Evolutionary conservation across 2,113 vertebrate species (phyloP), one percentile per base, ranked within the genome.

Genomic region (Campylorhamphus procurvoides): DNA sequence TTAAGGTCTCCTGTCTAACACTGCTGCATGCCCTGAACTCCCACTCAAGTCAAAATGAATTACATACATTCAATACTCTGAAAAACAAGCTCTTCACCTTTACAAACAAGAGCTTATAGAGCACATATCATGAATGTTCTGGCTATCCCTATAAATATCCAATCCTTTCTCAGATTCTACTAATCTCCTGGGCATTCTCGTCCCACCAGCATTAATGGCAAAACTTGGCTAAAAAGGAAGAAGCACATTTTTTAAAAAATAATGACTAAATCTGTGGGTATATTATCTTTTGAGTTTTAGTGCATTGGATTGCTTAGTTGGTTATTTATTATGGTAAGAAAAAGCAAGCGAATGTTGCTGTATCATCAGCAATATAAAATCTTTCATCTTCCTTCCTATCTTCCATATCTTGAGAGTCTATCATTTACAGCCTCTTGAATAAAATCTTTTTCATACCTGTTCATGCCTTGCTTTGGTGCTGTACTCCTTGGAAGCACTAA

Each of bases 1-100:
- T 93, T 86, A 92, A 94, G 83, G 94, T 88, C 89, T 90, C 71
- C 66, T 80, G 88, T 77, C 46, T 69, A 91, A 71, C 80, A 58
- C 37, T 59, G 47, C 79, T 88, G 72, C 76, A 59, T 1, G 12
- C 29, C 55, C 76, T 83, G 79, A 94, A 84, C 88, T 92, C 75
- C 79, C 49, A 50, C 63, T 89, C 55, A 69, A 88, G 47, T 59
- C 72, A 88, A 74, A 88, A 91, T 52, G 42, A 80, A 86, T 74
- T 89, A 59, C 76, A 55, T 62, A 83, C 68, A 88, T 80, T 92
- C 84, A 62, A 33, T 53, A 76, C 44, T 50, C 84, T 13, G 2
- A 69, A 91, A 89, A 89, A 28, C 69, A 94, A 91, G 66, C 46
- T 78, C 62, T 94, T 82, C 94, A 79, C 89, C 93, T 94, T 85